A percentile compares a stretch with the other conserved stretches of the same genome.
Evolutionary conservation across 2,113 vertebrate species (phyloP).

Genomic region (Piprites chloris): DNA sequence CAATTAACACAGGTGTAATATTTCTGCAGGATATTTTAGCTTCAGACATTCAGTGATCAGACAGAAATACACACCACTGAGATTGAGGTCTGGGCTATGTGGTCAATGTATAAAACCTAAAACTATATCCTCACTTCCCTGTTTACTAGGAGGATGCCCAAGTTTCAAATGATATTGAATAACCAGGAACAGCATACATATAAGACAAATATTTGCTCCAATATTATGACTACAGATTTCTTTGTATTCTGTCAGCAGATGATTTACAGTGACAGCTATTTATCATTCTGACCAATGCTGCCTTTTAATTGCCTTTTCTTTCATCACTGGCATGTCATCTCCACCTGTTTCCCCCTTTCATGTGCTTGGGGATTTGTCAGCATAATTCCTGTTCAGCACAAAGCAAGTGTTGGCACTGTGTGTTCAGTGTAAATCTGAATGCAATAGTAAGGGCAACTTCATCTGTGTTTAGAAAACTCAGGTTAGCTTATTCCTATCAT

Average conservation of each 20-base stretch:
- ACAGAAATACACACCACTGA: background rate
- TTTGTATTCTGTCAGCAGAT: background rate
- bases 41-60: background rate
- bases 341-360: background rate
- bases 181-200: background rate
- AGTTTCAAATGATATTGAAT: background rate
- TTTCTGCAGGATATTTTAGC: background rate
- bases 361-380: background rate
- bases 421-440: background rate
- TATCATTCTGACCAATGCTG: background rate
- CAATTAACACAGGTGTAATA: background rate
- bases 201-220: background rate
- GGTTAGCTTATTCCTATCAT: background rate
- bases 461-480: background rate
- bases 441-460: rapidly evolving
- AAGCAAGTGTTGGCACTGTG: background rate
- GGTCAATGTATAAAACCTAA: background rate
- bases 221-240: background rate
- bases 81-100: background rate
- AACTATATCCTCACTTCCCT: background rate
- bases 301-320: background rate
- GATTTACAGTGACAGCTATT: background rate
- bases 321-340: background rate
- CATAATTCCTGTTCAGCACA: background rate
- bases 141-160: background rate